phyloP scores from a whole-genome alignment of 2,888 invertebrate species.

The Heliconius erato region DNA sequence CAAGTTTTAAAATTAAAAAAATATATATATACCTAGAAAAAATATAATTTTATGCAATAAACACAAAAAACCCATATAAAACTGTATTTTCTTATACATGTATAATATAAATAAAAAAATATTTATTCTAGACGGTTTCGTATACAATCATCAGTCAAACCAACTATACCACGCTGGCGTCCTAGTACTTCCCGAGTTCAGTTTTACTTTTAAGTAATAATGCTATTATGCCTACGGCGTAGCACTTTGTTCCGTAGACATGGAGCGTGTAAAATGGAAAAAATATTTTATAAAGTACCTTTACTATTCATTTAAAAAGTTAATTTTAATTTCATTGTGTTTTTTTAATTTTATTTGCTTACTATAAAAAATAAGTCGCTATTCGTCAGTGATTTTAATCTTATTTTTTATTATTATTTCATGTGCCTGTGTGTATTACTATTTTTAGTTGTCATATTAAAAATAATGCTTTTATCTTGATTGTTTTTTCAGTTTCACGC shows the following conservation, averaged over 20 bases:
- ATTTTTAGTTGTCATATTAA: too few relatives aligned
- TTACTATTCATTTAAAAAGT: neutral
- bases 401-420: too few relatives aligned
- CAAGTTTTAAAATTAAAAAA: neutral
- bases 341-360: neutral
- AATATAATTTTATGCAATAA: too few relatives aligned
- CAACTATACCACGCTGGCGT: neutral
- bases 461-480: too few relatives aligned
- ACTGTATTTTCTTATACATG: neutral
- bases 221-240: conserved; percentile 22
- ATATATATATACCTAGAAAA: neutral
- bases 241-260: conserved; percentile 18
- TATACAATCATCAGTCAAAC: neutral
- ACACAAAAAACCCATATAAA: neutral
- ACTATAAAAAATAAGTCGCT: neutral
- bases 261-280: neutral
- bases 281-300: neutral
- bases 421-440: too few relatives aligned
- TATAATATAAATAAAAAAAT: neutral
- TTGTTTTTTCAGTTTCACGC: too few relatives aligned
- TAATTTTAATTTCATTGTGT: neutral
- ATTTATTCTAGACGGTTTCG: neutral
- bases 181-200: neutral
- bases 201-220: neutral
- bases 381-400: too few relatives aligned